phyloP scores from a whole-genome alignment of 2,113 vertebrate species.

The Genyomyrus donnyi region DNA sequence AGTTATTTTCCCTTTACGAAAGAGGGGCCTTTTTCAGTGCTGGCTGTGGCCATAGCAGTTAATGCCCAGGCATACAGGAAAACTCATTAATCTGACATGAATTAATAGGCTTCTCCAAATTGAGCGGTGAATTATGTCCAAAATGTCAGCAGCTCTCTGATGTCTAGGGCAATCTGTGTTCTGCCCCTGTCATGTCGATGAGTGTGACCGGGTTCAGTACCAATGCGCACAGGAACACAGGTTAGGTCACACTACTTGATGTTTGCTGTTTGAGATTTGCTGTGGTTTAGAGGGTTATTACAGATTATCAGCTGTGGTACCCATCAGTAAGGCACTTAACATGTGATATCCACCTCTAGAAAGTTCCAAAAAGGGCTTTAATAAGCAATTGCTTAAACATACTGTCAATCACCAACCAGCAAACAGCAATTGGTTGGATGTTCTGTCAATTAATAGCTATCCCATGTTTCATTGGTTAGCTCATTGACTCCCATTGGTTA shows the following conservation, averaged over 20 bases:
- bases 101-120: neutral
- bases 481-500: neutral
- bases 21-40: neutral
- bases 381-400: neutral
- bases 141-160: neutral
- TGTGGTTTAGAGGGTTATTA: neutral
- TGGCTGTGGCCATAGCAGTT: neutral
- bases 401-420: neutral
- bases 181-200: neutral
- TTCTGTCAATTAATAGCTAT: neutral
- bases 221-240: neutral
- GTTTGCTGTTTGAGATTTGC: neutral
- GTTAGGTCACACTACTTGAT: neutral
- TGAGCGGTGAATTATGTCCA: neutral
- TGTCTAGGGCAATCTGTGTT: neutral
- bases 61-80: neutral
- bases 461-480: neutral
- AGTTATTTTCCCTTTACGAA: conserved; percentile 16
- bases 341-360: neutral
- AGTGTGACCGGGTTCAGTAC: neutral
- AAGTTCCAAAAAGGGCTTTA: neutral
- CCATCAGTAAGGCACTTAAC: neutral
- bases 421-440: neutral
- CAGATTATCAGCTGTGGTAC: neutral
- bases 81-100: conserved; percentile 14